phyloP scores from a whole-genome alignment of 2,797 vertebrate species.

The Paramormyrops hopkinsi region DNA sequence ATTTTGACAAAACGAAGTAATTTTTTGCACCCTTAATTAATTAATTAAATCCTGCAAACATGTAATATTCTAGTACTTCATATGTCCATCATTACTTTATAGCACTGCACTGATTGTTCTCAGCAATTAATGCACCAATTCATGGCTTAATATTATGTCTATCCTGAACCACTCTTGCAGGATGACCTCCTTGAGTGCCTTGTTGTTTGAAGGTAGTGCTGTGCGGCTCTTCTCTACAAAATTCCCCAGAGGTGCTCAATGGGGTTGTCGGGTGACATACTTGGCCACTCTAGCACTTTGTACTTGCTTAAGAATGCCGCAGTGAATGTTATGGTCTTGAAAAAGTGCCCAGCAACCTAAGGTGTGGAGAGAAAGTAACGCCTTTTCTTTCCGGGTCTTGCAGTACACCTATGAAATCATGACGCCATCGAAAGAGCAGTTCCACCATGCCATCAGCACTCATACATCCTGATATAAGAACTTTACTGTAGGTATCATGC shows the following conservation, averaged over 20 bases:
- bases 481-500: neutral
- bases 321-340: neutral
- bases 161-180: neutral
- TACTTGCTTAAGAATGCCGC: conserved; percentile 1
- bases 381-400: neutral
- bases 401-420: neutral
- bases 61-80: conserved; percentile 17
- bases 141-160: neutral
- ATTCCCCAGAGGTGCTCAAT: conserved; percentile 7
- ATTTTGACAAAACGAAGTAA: neutral
- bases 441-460: neutral
- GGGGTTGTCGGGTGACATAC: neutral
- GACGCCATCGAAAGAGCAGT: neutral
- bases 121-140: neutral
- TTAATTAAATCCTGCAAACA: conserved; percentile 14
- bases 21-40: neutral
- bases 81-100: conserved; percentile 9
- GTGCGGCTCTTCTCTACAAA: neutral
- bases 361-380: neutral
- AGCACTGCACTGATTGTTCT: conserved; percentile 13
- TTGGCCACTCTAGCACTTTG: neutral
- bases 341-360: neutral
- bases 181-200: neutral
- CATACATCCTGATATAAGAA: neutral
- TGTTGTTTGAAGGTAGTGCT: neutral